These are phyloP conservation scores for Rhinophrynus dorsalis DNA, from an alignment of 2,797 vertebrate genomes.

Conservation along the genomic window DNA sequence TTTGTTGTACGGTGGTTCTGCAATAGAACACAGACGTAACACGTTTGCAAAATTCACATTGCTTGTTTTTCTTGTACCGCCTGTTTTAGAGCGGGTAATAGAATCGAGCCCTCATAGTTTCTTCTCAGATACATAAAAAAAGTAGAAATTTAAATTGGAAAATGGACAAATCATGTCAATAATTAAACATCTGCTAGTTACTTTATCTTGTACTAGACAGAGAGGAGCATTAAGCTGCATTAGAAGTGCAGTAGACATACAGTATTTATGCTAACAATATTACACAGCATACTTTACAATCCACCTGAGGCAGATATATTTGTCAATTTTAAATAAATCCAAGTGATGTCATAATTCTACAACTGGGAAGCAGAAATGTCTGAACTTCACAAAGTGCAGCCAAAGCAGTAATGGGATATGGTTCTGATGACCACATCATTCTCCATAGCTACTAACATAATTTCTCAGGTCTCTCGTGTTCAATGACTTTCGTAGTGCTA, in stretches of 20 bases:
- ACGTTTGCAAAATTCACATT: too few relatives aligned
- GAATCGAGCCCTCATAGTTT: too few relatives aligned
- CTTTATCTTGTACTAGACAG: conserved; percentile 6
- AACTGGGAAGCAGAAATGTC: conserved; percentile 12
- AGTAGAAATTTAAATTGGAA: neutral
- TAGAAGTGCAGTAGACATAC: conserved; percentile 10
- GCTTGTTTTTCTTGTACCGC: too few relatives aligned
- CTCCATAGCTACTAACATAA: neutral
- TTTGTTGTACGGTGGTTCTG: too few relatives aligned
- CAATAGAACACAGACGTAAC: too few relatives aligned
- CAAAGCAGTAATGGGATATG: conserved; percentile 20
- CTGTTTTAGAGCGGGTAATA: too few relatives aligned
- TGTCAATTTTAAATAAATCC: conserved; percentile 38
- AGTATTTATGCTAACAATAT: conserved; percentile 19
- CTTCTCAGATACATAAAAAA: too few relatives aligned
- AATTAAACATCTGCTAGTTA: conserved; percentile 27
- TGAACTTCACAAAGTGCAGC: neutral
- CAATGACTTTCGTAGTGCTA: neutral
- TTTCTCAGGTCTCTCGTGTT: neutral
- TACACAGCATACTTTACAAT: conserved; percentile 38
- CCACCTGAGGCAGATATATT: conserved; percentile 39
- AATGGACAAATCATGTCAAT: conserved; percentile 15
- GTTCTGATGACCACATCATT: neutral
- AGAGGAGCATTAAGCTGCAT: conserved; percentile 3
- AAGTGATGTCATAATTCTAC: conserved; percentile 40